Evolutionary conservation across 2,797 vertebrate species (phyloP).

Genomic region (Brachyrhaphis roseni): DNA sequence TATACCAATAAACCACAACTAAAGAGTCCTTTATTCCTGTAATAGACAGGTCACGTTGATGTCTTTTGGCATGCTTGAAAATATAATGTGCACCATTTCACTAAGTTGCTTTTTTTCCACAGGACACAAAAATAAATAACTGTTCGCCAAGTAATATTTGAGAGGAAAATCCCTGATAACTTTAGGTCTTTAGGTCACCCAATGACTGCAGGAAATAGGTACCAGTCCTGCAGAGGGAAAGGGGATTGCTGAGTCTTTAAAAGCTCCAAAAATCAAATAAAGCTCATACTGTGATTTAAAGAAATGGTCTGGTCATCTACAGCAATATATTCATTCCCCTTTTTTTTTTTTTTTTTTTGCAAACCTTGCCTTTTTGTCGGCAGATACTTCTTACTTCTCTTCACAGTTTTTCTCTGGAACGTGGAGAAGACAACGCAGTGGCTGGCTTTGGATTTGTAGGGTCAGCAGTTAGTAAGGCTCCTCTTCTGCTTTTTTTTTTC

Average conservation of each 20-base stretch:
- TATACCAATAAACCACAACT: not conserved
- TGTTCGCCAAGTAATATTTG: not conserved
- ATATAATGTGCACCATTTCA: not conserved
- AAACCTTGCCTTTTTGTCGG: not conserved
- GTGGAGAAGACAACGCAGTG: not conserved
- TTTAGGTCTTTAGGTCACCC: not conserved
- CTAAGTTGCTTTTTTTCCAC: not conserved
- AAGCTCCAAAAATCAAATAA: not conserved
- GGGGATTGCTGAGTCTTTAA: not conserved
- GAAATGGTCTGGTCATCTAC: not conserved
- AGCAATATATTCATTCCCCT: not conserved
- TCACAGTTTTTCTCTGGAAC: not conserved
- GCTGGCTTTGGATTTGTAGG: not conserved
- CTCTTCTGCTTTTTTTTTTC: not conserved
- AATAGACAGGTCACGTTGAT: not conserved
- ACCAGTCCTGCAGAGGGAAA: not conserved
- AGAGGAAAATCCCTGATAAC: not conserved
- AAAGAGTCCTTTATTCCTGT: not conserved
- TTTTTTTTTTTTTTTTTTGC: not conserved
- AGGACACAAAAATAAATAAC: not conserved
- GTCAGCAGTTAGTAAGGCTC: not conserved
- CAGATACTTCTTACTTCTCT: not conserved
- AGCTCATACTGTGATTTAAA: not conserved
- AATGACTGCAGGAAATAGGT: not conserved
- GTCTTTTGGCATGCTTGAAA: not conserved